Conservation (phyloP, 2,797 vertebrate genomes). For the Rhyacichthys aspro region DNA sequence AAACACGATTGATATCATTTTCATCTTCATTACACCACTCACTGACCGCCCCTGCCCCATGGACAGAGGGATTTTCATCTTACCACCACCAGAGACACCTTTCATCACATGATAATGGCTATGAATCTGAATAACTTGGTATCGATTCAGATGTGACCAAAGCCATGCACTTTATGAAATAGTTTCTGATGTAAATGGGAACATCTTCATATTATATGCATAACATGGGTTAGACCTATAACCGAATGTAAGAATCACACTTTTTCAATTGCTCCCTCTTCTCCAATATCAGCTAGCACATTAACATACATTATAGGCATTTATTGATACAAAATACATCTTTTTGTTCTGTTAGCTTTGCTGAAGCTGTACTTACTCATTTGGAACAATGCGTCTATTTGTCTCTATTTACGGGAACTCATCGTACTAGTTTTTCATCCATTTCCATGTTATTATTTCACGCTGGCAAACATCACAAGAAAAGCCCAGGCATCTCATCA, state of each 20-base stretch:
- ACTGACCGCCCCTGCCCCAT: constrained; percentile 3
- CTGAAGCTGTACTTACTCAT: constrained; percentile 4
- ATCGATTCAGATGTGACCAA: constrained; percentile 25
- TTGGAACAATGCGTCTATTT: not conserved
- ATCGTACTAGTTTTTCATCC: not conserved
- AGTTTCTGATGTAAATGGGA: constrained; percentile 14
- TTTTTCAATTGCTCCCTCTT: too few species aligned
- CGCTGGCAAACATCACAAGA: constrained; percentile 20
- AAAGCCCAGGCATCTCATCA: constrained; percentile 16
- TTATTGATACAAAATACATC: not conserved
- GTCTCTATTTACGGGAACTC: constrained; percentile 10
- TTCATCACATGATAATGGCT: constrained; percentile 27
- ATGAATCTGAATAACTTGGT: constrained; percentile 27
- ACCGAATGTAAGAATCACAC: too few species aligned
- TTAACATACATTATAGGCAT: not conserved
- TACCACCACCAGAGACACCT: constrained; percentile 14
- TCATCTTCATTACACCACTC: constrained; percentile 12
- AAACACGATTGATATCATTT: constrained; percentile 22
- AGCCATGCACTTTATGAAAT: constrained; percentile 7
- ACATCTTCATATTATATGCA: not conserved
- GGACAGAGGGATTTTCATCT: constrained; percentile 4
- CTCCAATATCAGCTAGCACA: too few species aligned
- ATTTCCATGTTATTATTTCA: constrained; percentile 26
- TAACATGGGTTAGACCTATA: too few species aligned
- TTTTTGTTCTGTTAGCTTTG: constrained; percentile 1